Percentiles rank a stretch among this genome's conserved stretches.
Evolutionary conservation across 2,113 vertebrate species (phyloP).

Genomic region (Sapajus apella): DNA sequence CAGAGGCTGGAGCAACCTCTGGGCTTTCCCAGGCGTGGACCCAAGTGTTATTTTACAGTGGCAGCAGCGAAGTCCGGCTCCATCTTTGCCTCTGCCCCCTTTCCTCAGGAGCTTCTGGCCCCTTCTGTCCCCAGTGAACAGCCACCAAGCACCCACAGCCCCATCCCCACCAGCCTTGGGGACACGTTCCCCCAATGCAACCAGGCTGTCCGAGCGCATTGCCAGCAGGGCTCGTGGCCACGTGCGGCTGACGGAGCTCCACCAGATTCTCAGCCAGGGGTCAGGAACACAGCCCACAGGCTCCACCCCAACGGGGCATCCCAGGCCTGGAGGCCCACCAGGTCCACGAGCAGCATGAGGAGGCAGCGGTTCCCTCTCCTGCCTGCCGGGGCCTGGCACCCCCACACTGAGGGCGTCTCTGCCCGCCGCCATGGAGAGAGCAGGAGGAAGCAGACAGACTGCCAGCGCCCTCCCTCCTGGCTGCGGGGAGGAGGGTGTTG

Average conservation of each 20-base stretch:
- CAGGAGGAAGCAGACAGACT: fast-evolving
- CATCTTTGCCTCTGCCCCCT: background rate
- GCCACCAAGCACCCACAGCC: no score
- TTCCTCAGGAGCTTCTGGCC: no score
- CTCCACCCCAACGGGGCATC: fast-evolving
- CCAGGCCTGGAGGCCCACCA: no score
- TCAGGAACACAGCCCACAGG: background rate
- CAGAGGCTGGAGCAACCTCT: background rate
- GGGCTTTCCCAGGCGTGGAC: background rate
- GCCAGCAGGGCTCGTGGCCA: fast-evolving
- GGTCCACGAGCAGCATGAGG: background rate
- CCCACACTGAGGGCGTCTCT: background rate
- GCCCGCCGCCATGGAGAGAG: no score
- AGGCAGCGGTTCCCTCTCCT: background rate
- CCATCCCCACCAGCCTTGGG: fast-evolving
- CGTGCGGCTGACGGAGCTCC: fast-evolving
- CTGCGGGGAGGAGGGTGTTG: fast-evolving
- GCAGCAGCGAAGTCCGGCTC: background rate
- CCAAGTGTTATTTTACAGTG: no score
- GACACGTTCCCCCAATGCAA: fast-evolving
- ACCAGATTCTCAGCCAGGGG: background rate
- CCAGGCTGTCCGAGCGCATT: fast-evolving
- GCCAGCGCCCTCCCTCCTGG: no score
- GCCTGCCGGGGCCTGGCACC: background rate
- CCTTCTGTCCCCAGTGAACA: background rate